Evolutionary conservation across 2,888 invertebrate genomes (phyloP).

Genomic region (Drosophila algonquin): DNA sequence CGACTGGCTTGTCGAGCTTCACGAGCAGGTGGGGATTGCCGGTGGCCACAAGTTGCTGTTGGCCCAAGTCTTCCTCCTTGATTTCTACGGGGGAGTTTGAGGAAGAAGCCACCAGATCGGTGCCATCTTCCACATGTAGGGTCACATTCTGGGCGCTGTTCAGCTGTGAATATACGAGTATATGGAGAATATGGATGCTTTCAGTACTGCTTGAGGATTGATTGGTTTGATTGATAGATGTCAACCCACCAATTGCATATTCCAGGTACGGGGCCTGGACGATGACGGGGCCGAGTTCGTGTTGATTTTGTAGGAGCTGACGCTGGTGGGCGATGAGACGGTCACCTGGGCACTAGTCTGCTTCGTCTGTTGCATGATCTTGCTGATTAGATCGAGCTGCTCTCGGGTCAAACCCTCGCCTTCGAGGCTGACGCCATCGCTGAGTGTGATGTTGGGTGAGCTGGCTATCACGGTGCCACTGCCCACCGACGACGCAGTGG

Average conservation of each 20-base stretch:
- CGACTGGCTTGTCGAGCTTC: slow-evolving; percentile 92
- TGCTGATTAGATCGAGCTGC: slow-evolving; percentile 90
- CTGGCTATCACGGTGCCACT: slow-evolving; percentile 35
- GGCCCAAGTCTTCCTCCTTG: slow-evolving; percentile 69
- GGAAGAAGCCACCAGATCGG: slow-evolving; percentile 70
- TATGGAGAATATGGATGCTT: too few relatives aligned
- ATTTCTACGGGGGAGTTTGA: slow-evolving; percentile 64
- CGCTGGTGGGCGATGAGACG: slow-evolving; percentile 82
- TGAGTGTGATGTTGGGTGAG: slow-evolving; percentile 79
- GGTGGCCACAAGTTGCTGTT: slow-evolving; percentile 74
- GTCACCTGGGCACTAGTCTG: slow-evolving; percentile 85
- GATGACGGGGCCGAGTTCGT: slow-evolving; percentile 63
- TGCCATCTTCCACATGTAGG: slow-evolving; percentile 77
- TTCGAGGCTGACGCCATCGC: slow-evolving; percentile 82
- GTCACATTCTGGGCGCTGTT: slow-evolving; percentile 80
- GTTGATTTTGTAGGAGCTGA: slow-evolving; percentile 81
- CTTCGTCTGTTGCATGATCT: slow-evolving; percentile 91
- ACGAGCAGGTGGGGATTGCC: slow-evolving; percentile 82
- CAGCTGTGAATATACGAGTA: slow-evolving; percentile 46
- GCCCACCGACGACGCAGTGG: slow-evolving; percentile 11
- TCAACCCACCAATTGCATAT: slow-evolving; percentile 84
- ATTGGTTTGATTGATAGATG: background rate
- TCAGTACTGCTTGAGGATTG: background rate
- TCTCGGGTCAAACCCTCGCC: slow-evolving; percentile 90
- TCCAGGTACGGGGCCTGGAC: slow-evolving; percentile 85